Evolutionary conservation across 2,888 invertebrate species (phyloP), one percentile per base, ranked within the genome.

Genomic region (Drosophila hamatofila): DNA sequence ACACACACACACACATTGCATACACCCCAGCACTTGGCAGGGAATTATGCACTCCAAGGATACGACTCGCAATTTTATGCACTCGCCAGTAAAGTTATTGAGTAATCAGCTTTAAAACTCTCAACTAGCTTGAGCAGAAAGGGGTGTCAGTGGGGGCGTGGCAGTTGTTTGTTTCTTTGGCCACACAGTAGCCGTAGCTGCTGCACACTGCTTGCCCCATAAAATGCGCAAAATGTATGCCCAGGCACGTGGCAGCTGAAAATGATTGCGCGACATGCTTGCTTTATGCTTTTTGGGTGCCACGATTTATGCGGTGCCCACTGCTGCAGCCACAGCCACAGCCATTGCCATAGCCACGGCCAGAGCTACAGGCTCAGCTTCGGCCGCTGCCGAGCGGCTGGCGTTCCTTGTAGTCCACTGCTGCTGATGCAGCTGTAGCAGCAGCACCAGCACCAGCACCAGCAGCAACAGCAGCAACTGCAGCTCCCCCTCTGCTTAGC

Each of bases 221-320:
- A 84, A 84, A 84, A 89, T 84, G 88, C 85, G 72, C 82, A 76
- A 89, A 84, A 88, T 84, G 85, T 89, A 84, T 84, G 84, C 89
- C 64, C 72, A 60, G 82, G 84, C 89, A 84, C 89, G 89, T 84
- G 84, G 89, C 90, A 91, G 90, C 91, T 91, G 91, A 90, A 91
- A 91, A 91, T 90, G 91, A 90, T 90, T 86, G 91, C 88, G 90
- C 91, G 90, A 91, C 91, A 91, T 82, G 84, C 88, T 88, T 91
- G 89, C 88, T 91, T 90, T 91, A 90, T 91, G 91, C 83, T 85
- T 83, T 83, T 87, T 58, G 87, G 89, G 84, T 67, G 70, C 78
- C 59, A 78, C 84, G 79, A 83, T 83, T 83, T 83, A 88, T 83
- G 84, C 61, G 49, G 58, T 41, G 58, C 57, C 58, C 62, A 49